These are phyloP conservation scores for Selenia dentaria DNA, from an alignment of 2,888 invertebrate species.

Conservation along the genomic window DNA sequence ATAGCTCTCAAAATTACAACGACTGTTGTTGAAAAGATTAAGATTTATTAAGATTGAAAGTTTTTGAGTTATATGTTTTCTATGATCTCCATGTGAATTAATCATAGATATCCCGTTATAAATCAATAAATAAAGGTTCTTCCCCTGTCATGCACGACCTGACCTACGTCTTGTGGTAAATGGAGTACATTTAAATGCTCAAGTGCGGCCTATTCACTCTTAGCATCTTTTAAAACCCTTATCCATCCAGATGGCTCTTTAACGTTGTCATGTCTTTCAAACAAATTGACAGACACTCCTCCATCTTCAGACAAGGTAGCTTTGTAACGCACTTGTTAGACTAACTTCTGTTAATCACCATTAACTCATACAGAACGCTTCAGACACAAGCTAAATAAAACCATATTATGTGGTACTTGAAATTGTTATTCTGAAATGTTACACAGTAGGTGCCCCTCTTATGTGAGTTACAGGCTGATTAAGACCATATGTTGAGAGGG, in stretches of 20 bases:
- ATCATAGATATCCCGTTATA: too few species aligned
- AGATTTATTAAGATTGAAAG: too few species aligned
- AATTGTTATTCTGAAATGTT: background rate
- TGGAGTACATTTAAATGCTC: too few species aligned
- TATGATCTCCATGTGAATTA: too few species aligned
- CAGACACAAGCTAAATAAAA: background rate
- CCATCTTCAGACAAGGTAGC: conserved; percentile 9
- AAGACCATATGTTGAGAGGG: background rate
- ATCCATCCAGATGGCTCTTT: conserved; percentile 7
- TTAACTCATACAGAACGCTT: conserved; percentile 27
- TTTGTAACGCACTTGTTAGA: conserved; percentile 20
- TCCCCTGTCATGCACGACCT: too few species aligned
- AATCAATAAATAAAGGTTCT: too few species aligned
- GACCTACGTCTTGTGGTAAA: too few species aligned
- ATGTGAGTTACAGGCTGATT: conserved; percentile 2
- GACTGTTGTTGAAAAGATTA: too few species aligned
- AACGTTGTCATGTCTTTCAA: conserved; percentile 5
- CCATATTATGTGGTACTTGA: background rate
- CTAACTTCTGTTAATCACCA: conserved; percentile 46
- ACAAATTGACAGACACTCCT: conserved; percentile 19
- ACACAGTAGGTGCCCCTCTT: background rate
- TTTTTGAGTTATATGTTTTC: too few species aligned
- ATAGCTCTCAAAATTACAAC: too few species aligned
- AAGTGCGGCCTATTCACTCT: too few species aligned
- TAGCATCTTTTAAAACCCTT: too few species aligned